Conservation (phyloP, 1,140 invertebrate species). For the Diorhabda sublineata region DNA sequence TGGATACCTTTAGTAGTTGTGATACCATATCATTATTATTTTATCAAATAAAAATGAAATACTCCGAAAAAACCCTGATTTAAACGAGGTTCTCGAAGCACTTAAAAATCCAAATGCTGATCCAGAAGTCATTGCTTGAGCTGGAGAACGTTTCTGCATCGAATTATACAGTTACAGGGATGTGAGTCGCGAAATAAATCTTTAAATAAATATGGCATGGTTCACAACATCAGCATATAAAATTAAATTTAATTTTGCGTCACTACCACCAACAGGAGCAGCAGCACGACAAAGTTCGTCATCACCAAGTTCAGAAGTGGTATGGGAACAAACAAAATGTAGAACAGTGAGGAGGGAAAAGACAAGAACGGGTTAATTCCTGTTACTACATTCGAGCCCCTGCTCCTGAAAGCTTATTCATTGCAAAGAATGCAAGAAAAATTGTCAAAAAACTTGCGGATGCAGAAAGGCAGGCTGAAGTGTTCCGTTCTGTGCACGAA, state of each 20-base stretch:
- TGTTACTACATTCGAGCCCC: neutral
- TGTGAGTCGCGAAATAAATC: neutral
- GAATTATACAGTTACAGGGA: conserved; percentile 3
- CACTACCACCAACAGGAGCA: neutral
- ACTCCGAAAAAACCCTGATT: neutral
- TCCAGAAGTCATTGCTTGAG: conserved; percentile 1
- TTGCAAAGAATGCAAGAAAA: neutral
- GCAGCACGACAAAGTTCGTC: neutral
- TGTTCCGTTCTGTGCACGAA: conserved; percentile 15
- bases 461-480: conserved; percentile 9
- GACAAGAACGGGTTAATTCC: too few relatives aligned
- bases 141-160: conserved; percentile 9
- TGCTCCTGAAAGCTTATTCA: neutral
- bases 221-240: conserved; percentile 10
- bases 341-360: too few relatives aligned
- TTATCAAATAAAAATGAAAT: neutral
- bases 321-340: too few relatives aligned
- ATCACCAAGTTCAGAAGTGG: conserved; percentile 8
- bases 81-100: neutral
- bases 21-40: too few relatives aligned
- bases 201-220: neutral
- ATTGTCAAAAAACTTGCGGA: conserved; percentile 5
- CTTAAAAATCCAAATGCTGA: conserved; percentile 9
- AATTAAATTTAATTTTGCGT: conserved; percentile 7
- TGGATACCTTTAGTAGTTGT: too few relatives aligned